A percentile compares a stretch with the other conserved stretches of the same genome.
Conservation (phyloP, 2,797 vertebrate species). For the Fistularia commersonii region DNA sequence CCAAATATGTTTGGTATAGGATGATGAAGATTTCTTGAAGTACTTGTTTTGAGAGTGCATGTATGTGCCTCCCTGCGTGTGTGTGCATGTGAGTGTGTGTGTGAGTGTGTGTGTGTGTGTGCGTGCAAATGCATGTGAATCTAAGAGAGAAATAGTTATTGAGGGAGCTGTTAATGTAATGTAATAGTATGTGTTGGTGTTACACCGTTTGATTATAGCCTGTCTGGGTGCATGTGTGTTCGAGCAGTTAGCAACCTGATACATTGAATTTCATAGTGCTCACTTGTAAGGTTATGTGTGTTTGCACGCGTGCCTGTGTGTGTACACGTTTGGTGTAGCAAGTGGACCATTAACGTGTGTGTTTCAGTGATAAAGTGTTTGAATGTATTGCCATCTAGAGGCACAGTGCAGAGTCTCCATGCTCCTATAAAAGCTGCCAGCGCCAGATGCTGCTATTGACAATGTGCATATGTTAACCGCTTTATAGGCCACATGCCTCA, state of each 20-base stretch:
- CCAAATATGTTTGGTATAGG: no score
- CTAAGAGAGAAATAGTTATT: conserved; percentile 47
- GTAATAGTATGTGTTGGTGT: conserved; percentile 58
- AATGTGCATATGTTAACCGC: conserved; percentile 96
- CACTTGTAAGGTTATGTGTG: conserved; percentile 29
- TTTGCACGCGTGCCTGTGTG: conserved; percentile 18
- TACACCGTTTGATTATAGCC: conserved; percentile 52
- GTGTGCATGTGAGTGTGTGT: conserved; percentile 17
- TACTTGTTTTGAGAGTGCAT: no score
- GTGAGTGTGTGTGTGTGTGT: conserved; percentile 10
- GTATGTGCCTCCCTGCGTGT: no score
- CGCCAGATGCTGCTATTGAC: conserved; percentile 96
- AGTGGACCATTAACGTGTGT: conserved; percentile 84
- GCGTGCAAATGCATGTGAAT: conserved; percentile 25
- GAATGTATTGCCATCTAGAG: conserved; percentile 99
- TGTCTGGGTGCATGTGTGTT: conserved; percentile 28
- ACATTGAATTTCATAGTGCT: conserved; percentile 41
- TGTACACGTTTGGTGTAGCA: conserved; percentile 38
- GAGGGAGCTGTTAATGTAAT: conserved; percentile 62
- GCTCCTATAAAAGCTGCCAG: conserved; percentile 77
- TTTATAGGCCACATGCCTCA: conserved; percentile 95
- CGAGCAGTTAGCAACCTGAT: conserved; percentile 23
- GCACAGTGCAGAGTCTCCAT: conserved; percentile 84
- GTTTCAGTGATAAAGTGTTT: conserved; percentile 90
- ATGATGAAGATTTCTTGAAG: no score